Evolutionary conservation across 2,888 invertebrate species (phyloP), one percentile per base, ranked within the genome.

Genomic region (Furcula furcula): DNA sequence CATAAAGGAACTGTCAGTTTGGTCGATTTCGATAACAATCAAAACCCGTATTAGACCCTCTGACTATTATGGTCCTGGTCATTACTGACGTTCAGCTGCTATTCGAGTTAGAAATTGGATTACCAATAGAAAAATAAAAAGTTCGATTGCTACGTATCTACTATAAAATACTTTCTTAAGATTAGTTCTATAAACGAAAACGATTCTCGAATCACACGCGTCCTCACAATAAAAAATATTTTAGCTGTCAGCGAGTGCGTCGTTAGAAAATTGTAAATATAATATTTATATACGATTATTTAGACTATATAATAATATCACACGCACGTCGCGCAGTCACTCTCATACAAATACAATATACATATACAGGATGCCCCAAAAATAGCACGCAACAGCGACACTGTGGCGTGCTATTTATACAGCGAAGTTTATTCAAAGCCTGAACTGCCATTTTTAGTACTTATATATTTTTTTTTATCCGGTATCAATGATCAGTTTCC

Each of bases 111-210:
- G 46, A 58, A 43, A 61, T 61, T 63, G 50, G 66, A 74, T 70
- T 71, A 69, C 55, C 43, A 49, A 71, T 82, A 83, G 60, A 82
- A 84, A 83, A 84, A 83, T 82, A 84, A 82, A 72, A 44, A 46
- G 34, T 49, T 52, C 27, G 29, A 36, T 35, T 30, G n/a, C 34
- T 41, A 34, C 22, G 35, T 38, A 32, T 4, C 26, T 38, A 34
- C 25, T 55, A 53, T 41, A 56, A 46, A 56, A 53, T 53, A 53
- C 49, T 42, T 31, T 20, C 41, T 40, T 18, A 33, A n/a, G 21
- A 36, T 35, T 30, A 38, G 16, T 46, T 27, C 22, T 32, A 23
- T 26, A 21, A 33, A 27, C 31, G n/a, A 14, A 16, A 31, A 22
- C 30, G 35, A 30, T 28, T 15, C 30, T 29, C 21, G 31, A 25